Evolutionary conservation across 2,888 invertebrate genomes (phyloP).

Genomic region (Herminia tarsipennalis): DNA sequence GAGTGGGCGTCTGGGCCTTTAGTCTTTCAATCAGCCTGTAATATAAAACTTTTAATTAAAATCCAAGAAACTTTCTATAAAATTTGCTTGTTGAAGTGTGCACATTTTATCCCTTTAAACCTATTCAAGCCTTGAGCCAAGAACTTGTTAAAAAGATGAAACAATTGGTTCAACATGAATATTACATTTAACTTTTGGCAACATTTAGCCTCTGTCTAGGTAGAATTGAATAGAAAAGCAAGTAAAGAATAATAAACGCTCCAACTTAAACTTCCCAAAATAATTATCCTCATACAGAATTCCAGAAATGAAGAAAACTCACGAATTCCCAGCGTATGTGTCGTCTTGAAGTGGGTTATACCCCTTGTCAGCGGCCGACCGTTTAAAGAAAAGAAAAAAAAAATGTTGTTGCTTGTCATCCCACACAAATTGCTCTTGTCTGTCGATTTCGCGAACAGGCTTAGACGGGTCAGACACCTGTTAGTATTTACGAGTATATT

Average conservation of each 20-base stretch:
- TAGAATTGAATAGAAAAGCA: too few relatives aligned
- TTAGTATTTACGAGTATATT: background rate
- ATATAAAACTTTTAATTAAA: slow-evolving; percentile 7
- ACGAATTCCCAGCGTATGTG: background rate
- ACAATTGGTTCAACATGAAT: too few relatives aligned
- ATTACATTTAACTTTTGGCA: too few relatives aligned
- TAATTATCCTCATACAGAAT: background rate
- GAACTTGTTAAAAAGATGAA: too few relatives aligned
- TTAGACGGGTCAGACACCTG: background rate
- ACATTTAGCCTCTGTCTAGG: too few relatives aligned
- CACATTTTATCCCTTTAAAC: too few relatives aligned
- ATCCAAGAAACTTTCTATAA: too few relatives aligned
- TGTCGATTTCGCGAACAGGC: slow-evolving; percentile 1
- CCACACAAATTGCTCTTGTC: slow-evolving; percentile 17
- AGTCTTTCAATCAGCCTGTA: slow-evolving; percentile 8
- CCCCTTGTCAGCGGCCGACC: slow-evolving; percentile 20
- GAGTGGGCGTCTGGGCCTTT: too few relatives aligned
- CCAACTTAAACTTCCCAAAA: too few relatives aligned
- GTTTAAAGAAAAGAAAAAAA: slow-evolving; percentile 5
- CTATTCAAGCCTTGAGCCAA: too few relatives aligned
- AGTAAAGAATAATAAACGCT: too few relatives aligned
- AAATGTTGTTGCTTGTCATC: slow-evolving; percentile 20
- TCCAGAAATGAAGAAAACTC: background rate
- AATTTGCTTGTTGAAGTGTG: too few relatives aligned
- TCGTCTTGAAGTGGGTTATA: slow-evolving; percentile 11